A percentile compares a stretch with the other conserved stretches of the same genome.
Evolutionary conservation across 92 coral and sea anemone species (phyloP).

Genomic region (Parazoanthus atlanticus): DNA sequence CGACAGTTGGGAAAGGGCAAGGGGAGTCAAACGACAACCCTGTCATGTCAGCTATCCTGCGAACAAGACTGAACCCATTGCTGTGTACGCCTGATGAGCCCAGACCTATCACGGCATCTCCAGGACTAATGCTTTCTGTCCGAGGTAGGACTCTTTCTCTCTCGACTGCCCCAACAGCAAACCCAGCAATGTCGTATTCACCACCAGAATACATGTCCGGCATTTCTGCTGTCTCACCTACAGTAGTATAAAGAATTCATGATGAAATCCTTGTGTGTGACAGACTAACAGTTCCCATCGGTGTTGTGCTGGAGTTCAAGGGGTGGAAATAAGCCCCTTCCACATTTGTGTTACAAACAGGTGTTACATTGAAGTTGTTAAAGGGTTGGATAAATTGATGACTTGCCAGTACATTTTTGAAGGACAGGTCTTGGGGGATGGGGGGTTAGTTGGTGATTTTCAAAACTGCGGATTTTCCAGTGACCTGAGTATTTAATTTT

Average conservation of each 20-base stretch:
- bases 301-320: too few relatives aligned
- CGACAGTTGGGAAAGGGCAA: conserved; percentile 81
- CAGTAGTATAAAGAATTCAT: background rate
- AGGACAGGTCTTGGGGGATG: too few relatives aligned
- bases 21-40: conserved; percentile 71
- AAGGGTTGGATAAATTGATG: too few relatives aligned
- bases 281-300: too few relatives aligned
- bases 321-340: too few relatives aligned
- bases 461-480: too few relatives aligned
- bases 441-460: too few relatives aligned
- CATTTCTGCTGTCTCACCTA: conserved; percentile 99
- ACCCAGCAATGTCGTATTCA: conserved; percentile 95
- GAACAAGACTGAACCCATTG: conserved; percentile 95
- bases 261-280: too few relatives aligned
- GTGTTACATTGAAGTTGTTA: too few relatives aligned
- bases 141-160: conserved; percentile 71
- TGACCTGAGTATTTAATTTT: too few relatives aligned
- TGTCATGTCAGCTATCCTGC: conserved; percentile 60
- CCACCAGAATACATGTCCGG: conserved; percentile 90
- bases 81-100: conserved; percentile 95
- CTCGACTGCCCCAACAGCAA: conserved; percentile 97
- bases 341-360: too few relatives aligned
- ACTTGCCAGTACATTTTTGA: too few relatives aligned
- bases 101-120: conserved; percentile 84
- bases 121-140: conserved; percentile 64